Evolutionary conservation across 2,113 vertebrate genomes (phyloP), one percentile per base, ranked within the genome.

Genomic region (Cebidichthys violaceus): DNA sequence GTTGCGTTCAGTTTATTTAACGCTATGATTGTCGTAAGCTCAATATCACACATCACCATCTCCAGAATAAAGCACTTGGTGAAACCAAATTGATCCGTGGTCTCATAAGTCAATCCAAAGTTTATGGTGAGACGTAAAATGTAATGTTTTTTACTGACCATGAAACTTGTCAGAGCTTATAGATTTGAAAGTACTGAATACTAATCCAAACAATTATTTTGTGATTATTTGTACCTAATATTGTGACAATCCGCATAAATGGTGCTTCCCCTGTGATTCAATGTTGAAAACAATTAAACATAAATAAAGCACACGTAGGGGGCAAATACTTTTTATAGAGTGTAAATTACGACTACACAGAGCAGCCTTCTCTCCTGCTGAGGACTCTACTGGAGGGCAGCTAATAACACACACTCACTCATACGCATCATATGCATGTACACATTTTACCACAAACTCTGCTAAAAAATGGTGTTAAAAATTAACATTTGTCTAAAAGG

Each of bases 301-400:
- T 15, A 9, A 11, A 35, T 13, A 45, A 41, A 37, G 61, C 14
- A 77, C 17, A 55, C 0, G 72, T 15, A 37, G 1, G 65, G 39
- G 54, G 43, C 45, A 14, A 61, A 52, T 27, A 68, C 59, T 83
- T 55, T 64, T 35, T 52, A 64, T 4, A 54, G 15, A 35, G 5
- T 50, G 33, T 50, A 60, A 39, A 39, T 9, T 39, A 39, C 37
- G 37, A 55, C 33, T 70, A 67, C 4, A 67, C 14, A 60, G 77
- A 41, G 64, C 11, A 1, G 39, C 57, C 64, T 65, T 43, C 6
- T 33, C 50, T 61, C 39, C 52, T 37, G 67, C 45, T 75, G 50
- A 85, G 65, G 82, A 81, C 73, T 50, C 37, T 22, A 9, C 65
- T 81, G 35, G 4, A 79, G 4, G 54, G 60, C 62, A 70, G 35